Percentiles rank a stretch among this genome's conserved stretches.
phyloP scores from a whole-genome alignment of 2,113 vertebrate species.

The Clarias magur region DNA sequence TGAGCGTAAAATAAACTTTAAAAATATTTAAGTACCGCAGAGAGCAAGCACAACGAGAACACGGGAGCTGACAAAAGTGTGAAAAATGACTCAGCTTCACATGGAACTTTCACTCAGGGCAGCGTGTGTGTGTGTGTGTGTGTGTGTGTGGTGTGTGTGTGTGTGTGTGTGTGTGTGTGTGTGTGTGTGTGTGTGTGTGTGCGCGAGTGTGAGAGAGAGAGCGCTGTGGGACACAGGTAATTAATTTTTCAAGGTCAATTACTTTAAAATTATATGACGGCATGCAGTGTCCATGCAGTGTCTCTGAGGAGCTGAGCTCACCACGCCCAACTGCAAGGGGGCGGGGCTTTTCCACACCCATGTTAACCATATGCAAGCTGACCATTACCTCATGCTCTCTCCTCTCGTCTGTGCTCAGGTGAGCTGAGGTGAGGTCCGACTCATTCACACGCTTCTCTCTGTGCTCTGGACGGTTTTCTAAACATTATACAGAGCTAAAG shows the following conservation, averaged over 20 bases:
- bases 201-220: constrained; percentile 25
- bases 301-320: not conserved
- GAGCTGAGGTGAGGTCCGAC: not conserved
- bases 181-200: constrained; percentile 50
- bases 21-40: not conserved
- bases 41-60: constrained; percentile 63
- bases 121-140: constrained; percentile 56
- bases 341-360: not conserved
- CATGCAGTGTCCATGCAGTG: constrained; percentile 54
- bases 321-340: no score
- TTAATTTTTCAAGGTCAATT: constrained; percentile 81
- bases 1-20: not conserved
- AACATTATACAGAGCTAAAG: no score
- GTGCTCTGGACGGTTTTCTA: no score
- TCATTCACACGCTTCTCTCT: no score
- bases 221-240: constrained; percentile 67
- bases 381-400: not conserved
- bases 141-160: no score
- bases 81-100: constrained; percentile 68
- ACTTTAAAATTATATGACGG: constrained; percentile 70
- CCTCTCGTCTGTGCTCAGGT: not conserved
- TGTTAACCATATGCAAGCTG: not conserved
- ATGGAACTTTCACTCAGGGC: constrained; percentile 65
- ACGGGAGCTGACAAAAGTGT: constrained; percentile 62
- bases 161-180: constrained; percentile 48